phyloP scores from a whole-genome alignment of 2,888 invertebrate species.

The Leptogaster cylindrica region DNA sequence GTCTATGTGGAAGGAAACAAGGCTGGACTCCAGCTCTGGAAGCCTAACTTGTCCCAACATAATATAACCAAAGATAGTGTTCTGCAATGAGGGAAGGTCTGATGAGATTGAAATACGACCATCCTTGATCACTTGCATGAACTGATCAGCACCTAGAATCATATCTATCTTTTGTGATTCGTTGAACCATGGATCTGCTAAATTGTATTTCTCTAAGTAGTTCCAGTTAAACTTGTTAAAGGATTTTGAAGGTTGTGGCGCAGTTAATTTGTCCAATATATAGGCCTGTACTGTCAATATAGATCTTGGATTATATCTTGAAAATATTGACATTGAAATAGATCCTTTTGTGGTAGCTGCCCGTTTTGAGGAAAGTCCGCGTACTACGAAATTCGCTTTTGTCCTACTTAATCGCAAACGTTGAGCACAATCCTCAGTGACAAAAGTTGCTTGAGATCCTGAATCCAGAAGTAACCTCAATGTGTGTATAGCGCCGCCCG shows the following conservation, averaged over 20 bases:
- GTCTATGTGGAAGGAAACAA: background rate
- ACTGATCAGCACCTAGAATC: background rate
- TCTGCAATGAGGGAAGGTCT: no score
- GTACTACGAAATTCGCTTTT: no score
- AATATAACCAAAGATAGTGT: slow-evolving; percentile 8
- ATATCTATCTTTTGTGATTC: background rate
- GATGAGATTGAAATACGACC: background rate
- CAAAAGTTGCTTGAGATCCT: no score
- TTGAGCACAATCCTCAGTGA: no score
- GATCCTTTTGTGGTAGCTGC: no score
- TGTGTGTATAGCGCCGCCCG: no score
- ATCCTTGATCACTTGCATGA: background rate
- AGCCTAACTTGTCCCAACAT: background rate
- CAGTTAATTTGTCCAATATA: slow-evolving; percentile 2
- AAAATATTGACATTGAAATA: background rate
- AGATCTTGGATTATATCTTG: background rate
- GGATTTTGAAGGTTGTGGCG: background rate
- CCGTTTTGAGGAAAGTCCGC: no score
- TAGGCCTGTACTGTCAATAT: no score
- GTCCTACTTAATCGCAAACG: no score
- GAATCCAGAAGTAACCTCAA: no score
- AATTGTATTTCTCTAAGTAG: background rate
- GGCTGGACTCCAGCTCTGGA: no score
- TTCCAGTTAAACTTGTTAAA: background rate
- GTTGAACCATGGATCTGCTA: background rate